Evolutionary conservation across 2,888 invertebrate genomes (phyloP), one percentile per base, ranked within the genome.

Genomic region (Tillus elongatus): DNA sequence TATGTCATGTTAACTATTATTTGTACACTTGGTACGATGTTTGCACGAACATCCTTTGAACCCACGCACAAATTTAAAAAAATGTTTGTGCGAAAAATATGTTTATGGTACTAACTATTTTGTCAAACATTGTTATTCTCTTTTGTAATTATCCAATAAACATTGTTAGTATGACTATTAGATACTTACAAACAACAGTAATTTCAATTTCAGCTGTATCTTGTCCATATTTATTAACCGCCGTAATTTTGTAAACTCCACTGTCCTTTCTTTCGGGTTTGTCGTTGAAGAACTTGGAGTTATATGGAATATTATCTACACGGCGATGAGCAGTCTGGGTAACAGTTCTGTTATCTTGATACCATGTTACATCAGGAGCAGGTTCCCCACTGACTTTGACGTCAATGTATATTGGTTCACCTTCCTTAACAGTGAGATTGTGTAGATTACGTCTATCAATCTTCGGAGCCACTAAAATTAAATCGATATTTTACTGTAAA

Each of bases 301-400:
- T 76, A 63, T 92, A 85, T 0, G 91, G 90, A 16, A 86, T 73
- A 60, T 87, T 82, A 44, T 86, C 81, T 56, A 90, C 77, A 62
- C 74, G 63, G 45, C 73, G 68, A 36, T 70, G 68, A 8, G 73
- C 71, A 27, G 82, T 77, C 47, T 77, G 73, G 46, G 69, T 73
- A 27, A 89, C 72, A 31, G 75, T 77, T 68, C 87, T 88, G 46
- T 81, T 82, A 59, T 84, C 87, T 46, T 88, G 74, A 26, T 79
- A 76, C 93, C 95, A 95, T 2, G 76, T 75, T 48, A 91, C 82
- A 36, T 86, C 87, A 31, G 93, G 92, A 33, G 89, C 79, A 15
- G 95, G 95, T 62, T 95, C 95, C 32, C 95, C 93, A 41, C 75
- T 77, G 26, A 93, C 80, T 62, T 89, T 88, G 13, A 92, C 83